Base-by-base conservation (phyloP, 2,888 invertebrate genomes). In the Noctua comes region DNA sequence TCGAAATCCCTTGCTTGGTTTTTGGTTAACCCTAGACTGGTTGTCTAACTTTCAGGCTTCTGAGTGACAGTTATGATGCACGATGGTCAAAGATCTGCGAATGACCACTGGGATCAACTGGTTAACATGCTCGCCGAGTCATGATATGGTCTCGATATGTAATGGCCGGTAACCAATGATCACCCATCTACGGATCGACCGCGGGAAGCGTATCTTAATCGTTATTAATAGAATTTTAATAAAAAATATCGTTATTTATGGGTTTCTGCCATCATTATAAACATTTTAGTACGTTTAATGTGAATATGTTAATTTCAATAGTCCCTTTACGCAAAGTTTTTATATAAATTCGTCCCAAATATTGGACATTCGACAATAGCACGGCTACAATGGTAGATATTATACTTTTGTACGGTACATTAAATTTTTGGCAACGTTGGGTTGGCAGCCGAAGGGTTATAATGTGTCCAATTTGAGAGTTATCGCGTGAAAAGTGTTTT, bases 391-490 rank as follows among this genome's bases (percentile, higher is more conserved):
- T 73, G 21, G 48, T 62, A 76, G 18, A 21, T 64, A 73, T 83
- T 74, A 59, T 73, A 73, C 11, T 36, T 31, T 27, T 11, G 24
- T 40, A 65, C 24, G 71, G 65, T 72, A 65, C 71, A 76, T 80
- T 80, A 74, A 68, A 68, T 54, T 74, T 54, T 74, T 77, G 77
- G 84, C 70, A 84, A 16, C 51, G 57, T 36, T 59, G 59, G 36
- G 16, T 59, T 65, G 79, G 77, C 70, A 73, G 36, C 68, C 48
- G 36, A 80, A 31, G 51, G 68, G 64, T 71, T 73, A 68, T 73
- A 80, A 62, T 73, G 51, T 73, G 59, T 68, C 76, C 76, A 73
- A 76, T 83, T 84, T 80, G 48, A 76, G 66, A 70, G 11, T 66
- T 83, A 68, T 79, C 36, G 62, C 46, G 36, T n/a, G 62, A 72